phyloP scores from a whole-genome alignment of 2,888 invertebrate species.

The Dryobotodes eremita region DNA sequence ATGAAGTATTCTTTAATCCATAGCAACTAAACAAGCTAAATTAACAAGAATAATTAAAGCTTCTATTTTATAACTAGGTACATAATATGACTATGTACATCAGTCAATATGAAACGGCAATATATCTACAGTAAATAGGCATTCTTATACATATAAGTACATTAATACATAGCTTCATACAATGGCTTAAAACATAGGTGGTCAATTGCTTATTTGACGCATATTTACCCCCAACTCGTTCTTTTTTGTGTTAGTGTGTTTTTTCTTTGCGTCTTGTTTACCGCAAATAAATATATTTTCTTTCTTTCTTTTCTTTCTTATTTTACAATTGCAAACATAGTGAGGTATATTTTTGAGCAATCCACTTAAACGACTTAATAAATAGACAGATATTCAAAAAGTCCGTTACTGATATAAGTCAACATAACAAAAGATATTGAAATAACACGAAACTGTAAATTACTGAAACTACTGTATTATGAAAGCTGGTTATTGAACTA shows the following conservation, averaged over 20 bases:
- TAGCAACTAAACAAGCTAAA: not conserved
- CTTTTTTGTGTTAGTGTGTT: too few relatives aligned
- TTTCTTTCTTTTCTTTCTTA: too few relatives aligned
- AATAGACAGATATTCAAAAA: not conserved
- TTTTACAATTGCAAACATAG: too few relatives aligned
- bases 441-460: not conserved
- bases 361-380: not conserved
- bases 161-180: not conserved
- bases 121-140: not conserved
- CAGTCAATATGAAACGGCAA: not conserved
- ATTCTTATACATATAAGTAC: not conserved
- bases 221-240: too few relatives aligned
- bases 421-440: not conserved
- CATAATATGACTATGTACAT: not conserved
- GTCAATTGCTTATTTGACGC: slow-evolving; percentile 5
- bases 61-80: not conserved
- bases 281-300: too few relatives aligned
- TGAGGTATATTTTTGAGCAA: not conserved
- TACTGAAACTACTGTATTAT: not conserved
- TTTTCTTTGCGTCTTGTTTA: too few relatives aligned
- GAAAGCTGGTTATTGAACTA: not conserved
- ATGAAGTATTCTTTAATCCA: slow-evolving; percentile 34
- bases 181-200: slow-evolving; percentile 4
- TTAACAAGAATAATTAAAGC: slow-evolving; percentile 34
- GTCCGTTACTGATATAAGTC: not conserved